Evolutionary conservation across 2,888 invertebrate species (phyloP).

Genomic region (Mamestra brassicae): DNA sequence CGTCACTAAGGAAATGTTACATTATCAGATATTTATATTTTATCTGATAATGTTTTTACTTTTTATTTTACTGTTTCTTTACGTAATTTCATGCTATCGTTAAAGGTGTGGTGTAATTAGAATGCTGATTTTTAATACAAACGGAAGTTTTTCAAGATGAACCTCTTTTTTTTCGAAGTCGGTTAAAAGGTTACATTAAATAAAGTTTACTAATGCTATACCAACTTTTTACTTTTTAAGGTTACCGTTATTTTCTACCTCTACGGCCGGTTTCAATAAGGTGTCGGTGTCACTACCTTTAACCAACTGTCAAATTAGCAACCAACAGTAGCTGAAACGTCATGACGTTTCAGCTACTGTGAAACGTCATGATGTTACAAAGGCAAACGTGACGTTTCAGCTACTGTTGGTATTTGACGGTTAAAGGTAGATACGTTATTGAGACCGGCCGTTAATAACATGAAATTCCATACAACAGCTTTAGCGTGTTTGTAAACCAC

Average conservation of each 20-base stretch:
- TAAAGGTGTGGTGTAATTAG: conserved; percentile 4
- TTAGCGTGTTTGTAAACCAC: too few relatives aligned
- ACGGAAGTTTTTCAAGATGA: neutral
- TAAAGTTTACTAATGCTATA: too few relatives aligned
- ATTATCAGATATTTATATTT: conserved; percentile 25
- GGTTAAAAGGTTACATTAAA: neutral
- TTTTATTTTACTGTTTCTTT: conserved; percentile 2
- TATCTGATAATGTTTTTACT: conserved; percentile 22
- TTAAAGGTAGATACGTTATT: too few relatives aligned
- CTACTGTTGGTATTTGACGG: too few relatives aligned
- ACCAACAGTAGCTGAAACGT: too few relatives aligned
- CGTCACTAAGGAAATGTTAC: conserved; percentile 26
- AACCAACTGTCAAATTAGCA: too few relatives aligned
- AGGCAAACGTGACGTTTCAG: too few relatives aligned
- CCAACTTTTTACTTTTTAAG: neutral
- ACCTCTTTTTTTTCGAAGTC: neutral
- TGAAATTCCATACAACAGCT: conserved; percentile 11
- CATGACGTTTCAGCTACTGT: too few relatives aligned
- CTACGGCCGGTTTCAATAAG: too few relatives aligned
- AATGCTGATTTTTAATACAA: neutral
- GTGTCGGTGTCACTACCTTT: too few relatives aligned
- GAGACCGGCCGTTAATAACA: neutral
- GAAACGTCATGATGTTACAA: too few relatives aligned
- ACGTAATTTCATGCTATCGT: conserved; percentile 30
- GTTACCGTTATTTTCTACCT: neutral